Evolutionary conservation across 2,888 invertebrate genomes (phyloP).

Genomic region (Reticulitermes lucifugus): DNA sequence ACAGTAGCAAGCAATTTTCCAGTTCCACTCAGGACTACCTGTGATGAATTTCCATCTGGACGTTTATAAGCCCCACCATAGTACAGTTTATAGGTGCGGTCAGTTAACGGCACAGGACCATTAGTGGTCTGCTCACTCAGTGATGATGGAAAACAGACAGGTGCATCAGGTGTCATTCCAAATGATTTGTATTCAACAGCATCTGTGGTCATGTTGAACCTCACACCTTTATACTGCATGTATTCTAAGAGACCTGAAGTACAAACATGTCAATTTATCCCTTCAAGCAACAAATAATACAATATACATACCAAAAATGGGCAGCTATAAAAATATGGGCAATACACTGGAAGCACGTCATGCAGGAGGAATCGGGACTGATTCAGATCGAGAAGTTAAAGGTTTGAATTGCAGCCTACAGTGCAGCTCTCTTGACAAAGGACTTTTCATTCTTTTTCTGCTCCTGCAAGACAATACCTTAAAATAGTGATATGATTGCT

Average conservation of each 20-base stretch:
- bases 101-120: not conserved
- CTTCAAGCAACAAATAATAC: too few relatives aligned
- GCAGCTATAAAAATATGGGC: too few relatives aligned
- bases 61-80: constrained; percentile 65
- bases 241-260: constrained; percentile 36
- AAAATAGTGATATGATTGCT: too few relatives aligned
- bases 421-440: too few relatives aligned
- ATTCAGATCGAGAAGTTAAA: too few relatives aligned
- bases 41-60: constrained; percentile 62
- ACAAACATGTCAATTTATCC: too few relatives aligned
- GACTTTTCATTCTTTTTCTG: too few relatives aligned
- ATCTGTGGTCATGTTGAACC: not conserved
- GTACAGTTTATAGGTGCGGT: constrained; percentile 63
- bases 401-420: too few relatives aligned
- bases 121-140: not conserved
- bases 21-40: constrained; percentile 57
- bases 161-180: constrained; percentile 16
- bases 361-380: too few relatives aligned
- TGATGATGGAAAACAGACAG: not conserved
- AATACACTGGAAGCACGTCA: too few relatives aligned
- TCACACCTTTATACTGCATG: constrained; percentile 26
- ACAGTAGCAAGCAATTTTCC: constrained; percentile 53
- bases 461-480: too few relatives aligned
- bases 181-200: constrained; percentile 22
- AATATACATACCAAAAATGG: too few relatives aligned